A percentile compares a stretch with the other conserved stretches of the same genome.
Evolutionary conservation across 2,888 invertebrate genomes (phyloP).

Genomic region (Caenorhabditis sinica): DNA sequence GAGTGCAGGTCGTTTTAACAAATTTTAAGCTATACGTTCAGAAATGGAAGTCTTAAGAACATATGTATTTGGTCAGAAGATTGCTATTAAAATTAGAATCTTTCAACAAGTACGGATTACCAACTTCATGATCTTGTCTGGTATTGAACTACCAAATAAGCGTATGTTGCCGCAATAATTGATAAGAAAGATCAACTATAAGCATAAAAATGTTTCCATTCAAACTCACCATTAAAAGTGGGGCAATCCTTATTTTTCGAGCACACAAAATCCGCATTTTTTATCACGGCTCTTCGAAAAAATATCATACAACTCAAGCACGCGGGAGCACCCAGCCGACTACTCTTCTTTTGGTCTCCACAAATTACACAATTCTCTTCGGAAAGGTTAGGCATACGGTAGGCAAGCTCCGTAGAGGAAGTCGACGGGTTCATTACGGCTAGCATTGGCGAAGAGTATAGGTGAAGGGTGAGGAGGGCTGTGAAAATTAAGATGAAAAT

Average conservation of each 20-base stretch:
- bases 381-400: not conserved
- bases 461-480: not conserved
- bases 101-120: no score
- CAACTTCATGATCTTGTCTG: no score
- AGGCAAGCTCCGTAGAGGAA: not conserved
- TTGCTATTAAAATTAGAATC: no score
- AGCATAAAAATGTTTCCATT: not conserved
- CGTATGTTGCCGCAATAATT: no score
- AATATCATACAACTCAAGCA: constrained; percentile 71
- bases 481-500: no score
- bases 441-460: not conserved
- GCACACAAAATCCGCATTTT: constrained; percentile 56
- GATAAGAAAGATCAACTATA: not conserved
- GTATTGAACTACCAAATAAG: no score
- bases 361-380: constrained; percentile 63
- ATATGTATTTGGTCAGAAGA: no score
- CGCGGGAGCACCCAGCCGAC: constrained; percentile 65
- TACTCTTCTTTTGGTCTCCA: constrained; percentile 66
- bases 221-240: constrained; percentile 41
- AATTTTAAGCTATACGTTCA: no score
- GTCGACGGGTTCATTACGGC: constrained; percentile 2
- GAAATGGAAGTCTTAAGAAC: no score
- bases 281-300: constrained; percentile 65
- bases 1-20: no score
- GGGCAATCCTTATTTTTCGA: constrained; percentile 27